A percentile compares a stretch with the other conserved stretches of the same genome.
These are phyloP conservation scores for Drosophila meridionalis DNA, from an alignment of 2,888 invertebrate genomes.

Conservation along the genomic window DNA sequence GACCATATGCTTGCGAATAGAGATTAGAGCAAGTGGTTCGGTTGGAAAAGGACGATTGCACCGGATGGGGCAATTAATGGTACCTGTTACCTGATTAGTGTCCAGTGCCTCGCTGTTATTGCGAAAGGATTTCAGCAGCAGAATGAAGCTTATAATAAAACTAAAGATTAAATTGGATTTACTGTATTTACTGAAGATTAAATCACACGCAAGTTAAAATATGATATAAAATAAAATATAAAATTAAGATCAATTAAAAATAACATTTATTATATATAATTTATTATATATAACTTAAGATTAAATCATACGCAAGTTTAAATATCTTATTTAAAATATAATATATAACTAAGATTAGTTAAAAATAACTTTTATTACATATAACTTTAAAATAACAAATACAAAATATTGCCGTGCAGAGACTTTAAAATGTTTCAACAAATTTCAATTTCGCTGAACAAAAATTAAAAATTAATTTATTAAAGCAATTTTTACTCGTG, in stretches of 20 bases:
- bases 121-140: conserved; percentile 13
- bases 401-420: background rate
- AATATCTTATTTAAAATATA: too few species aligned
- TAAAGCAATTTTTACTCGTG: background rate
- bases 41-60: background rate
- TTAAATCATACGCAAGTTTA: too few species aligned
- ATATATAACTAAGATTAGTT: too few species aligned
- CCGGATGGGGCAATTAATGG: background rate
- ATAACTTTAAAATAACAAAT: background rate
- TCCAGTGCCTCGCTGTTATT: background rate
- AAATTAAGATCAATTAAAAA: background rate
- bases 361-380: too few species aligned
- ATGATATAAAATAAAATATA: background rate
- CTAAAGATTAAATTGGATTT: background rate
- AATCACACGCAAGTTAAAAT: background rate
- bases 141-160: conserved; percentile 10
- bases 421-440: background rate
- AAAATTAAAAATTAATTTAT: background rate
- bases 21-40: conserved; percentile 11
- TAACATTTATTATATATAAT: background rate
- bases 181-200: background rate
- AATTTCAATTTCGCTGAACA: background rate
- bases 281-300: too few species aligned
- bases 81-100: background rate
- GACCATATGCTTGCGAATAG: conserved; percentile 55